Base-by-base conservation (phyloP, 2,113 vertebrate genomes). In the Rhinopomastus cyanomelas region DNA sequence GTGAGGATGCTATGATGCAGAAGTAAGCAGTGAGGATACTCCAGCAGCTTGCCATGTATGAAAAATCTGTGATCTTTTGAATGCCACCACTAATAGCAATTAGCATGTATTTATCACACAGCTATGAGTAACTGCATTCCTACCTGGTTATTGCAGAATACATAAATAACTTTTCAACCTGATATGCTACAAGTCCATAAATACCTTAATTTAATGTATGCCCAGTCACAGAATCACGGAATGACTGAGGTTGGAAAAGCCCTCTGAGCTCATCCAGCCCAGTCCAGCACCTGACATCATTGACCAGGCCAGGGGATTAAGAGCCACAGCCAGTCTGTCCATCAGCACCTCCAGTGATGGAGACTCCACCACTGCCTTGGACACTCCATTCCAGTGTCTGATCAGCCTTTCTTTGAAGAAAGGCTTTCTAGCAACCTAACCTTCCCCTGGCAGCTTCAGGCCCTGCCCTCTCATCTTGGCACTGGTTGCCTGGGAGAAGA, bases 1-100 rank as follows among this genome's bases (percentile, higher is more conserved):
- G 2, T 19, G 52, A 71, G 60, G 59, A 64, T 42, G 80, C 69
- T 51, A 19, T 9, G 55, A 72, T 87, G 81, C 74, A 90, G 86
- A 87, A 93, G 48, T 66, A 87, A 85, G 72, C 48, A 55, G 75
- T 29, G 62, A 30, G 68, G 94, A 44, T 85, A 93, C 86, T 93
- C 82, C 88, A 88, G 67, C 48, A 79, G 42, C 62, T 89, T 84
- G 32, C 30, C 55, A 48, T 62, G 42, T 49, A 73, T 86, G 67
- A 92, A 91, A 89, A 67, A 52, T 53, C 61, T 66, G 62, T 52
- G 66, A 62, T 88, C 81, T 79, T 86, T 55, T 71, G 74, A 87
- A 85, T 51, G 65, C 0, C 0, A 78, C 56, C 3, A 3, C 48
- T 87, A 74, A 81, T 59, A 80, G 83, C 74, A 88, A 90, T 95